A percentile compares a stretch with the other conserved stretches of the same genome.
phyloP scores from a whole-genome alignment of 1,140 invertebrate genomes.

The Drosophila funebris region DNA sequence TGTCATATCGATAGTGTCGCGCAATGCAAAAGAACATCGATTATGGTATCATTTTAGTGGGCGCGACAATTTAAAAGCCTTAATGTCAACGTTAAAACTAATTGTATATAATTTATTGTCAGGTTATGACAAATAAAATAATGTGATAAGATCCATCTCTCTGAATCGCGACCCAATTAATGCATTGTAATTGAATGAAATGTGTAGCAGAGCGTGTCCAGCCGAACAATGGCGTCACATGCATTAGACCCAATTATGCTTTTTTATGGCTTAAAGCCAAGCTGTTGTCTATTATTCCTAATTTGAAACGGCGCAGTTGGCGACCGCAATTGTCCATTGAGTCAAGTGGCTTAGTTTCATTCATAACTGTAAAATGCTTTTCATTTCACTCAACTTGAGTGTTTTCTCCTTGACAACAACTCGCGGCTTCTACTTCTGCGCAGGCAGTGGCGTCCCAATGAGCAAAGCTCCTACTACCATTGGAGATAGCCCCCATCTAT shows the following conservation, averaged over 20 bases:
- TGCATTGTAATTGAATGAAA: conserved; percentile 1
- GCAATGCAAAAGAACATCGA: background rate
- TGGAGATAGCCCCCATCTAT: background rate
- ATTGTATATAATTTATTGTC: background rate
- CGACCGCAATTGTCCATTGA: background rate
- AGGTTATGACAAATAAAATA: background rate
- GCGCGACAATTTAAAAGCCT: background rate
- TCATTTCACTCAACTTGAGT: conserved; percentile 24
- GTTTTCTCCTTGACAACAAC: background rate
- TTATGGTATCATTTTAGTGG: background rate
- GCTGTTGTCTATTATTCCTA: conserved; percentile 20
- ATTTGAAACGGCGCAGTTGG: conserved; percentile 25
- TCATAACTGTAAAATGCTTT: conserved; percentile 3
- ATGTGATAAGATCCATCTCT: background rate
- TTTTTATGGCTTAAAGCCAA: conserved; percentile 22
- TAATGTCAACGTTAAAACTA: background rate
- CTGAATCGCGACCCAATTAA: conserved; percentile 9
- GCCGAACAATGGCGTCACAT: conserved; percentile 21
- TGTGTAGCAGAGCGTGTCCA: conserved; percentile 10
- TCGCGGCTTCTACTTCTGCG: conserved; percentile 1
- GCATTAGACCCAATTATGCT: conserved; percentile 37
- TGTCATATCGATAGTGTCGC: background rate
- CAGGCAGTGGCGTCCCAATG: conserved; percentile 8
- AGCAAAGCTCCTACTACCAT: background rate
- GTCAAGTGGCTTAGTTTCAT: conserved; percentile 17